These are phyloP conservation scores for Apis mellifera DNA, from an alignment of 1,140 invertebrate genomes.

Conservation along the genomic window DNA sequence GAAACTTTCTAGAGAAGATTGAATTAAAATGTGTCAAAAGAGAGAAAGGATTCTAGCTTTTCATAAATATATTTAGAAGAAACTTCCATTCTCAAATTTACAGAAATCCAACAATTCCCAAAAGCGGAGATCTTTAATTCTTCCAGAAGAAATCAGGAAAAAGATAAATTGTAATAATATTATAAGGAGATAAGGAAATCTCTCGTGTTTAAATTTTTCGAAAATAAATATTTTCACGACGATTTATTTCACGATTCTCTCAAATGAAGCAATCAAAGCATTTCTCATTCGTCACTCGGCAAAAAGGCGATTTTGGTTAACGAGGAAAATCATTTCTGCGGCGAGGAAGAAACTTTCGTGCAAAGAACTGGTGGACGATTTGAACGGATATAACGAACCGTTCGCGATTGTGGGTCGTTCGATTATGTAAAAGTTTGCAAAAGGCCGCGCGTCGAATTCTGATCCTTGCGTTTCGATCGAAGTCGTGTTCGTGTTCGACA, in stretches of 20 bases:
- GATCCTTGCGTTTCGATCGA: neutral
- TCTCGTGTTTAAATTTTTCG: neutral
- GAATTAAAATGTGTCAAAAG: no score
- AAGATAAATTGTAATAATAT: no score
- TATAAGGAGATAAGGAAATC: neutral
- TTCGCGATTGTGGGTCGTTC: neutral
- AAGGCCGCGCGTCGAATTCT: neutral
- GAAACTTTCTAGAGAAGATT: no score
- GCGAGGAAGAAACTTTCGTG: neutral
- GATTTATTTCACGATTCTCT: neutral
- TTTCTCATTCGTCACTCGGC: neutral
- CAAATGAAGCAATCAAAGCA: neutral
- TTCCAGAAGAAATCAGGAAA: no score
- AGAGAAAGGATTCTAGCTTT: no score
- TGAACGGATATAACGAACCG: neutral
- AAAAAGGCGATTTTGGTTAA: neutral
- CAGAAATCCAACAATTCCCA: no score
- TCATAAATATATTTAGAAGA: no score
- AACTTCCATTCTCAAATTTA: no score
- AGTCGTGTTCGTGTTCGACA: neutral
- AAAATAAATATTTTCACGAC: neutral
- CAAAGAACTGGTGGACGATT: neutral
- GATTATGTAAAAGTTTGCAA: conserved; percentile 21
- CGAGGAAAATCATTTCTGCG: neutral
- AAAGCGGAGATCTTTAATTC: no score